Percentiles rank a stretch among this genome's conserved stretches.
Evolutionary conservation across 2,113 vertebrate species (phyloP).

Genomic region (human (Homo sapiens)): GRCh38 chr1:181858501-181859000

Average conservation of each 20-base stretch:
- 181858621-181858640: neutral
- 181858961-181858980: neutral
- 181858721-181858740: neutral
- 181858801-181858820: neutral
- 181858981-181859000: neutral
- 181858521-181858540: neutral
- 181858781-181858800: neutral
- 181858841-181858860: neutral
- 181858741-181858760: neutral
- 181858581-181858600: neutral
- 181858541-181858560: neutral
- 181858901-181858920: neutral
- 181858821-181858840: neutral
- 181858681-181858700: neutral
- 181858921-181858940: neutral
- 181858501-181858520: slow-evolving; percentile 15
- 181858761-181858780: neutral
- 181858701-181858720: neutral
- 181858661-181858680: neutral
- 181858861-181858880: neutral
- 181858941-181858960: neutral
- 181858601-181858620: neutral
- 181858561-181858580: neutral
- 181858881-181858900: neutral
- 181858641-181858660: neutral